These are phyloP conservation scores for Abrostola tripartita DNA, from an alignment of 2,888 invertebrate genomes.

Conservation along the genomic window DNA sequence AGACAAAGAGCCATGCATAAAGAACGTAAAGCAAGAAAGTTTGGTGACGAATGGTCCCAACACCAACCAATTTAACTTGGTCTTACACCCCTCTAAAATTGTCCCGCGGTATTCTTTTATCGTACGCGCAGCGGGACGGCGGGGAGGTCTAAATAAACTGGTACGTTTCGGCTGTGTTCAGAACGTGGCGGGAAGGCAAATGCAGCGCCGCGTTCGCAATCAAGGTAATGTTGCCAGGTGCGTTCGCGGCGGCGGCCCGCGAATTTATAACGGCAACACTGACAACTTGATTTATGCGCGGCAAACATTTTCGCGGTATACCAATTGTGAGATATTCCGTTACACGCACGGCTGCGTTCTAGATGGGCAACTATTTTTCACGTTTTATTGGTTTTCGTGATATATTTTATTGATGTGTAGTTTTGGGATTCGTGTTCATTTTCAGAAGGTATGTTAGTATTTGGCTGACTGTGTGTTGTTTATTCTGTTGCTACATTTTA, in stretches of 20 bases:
- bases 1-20: constrained; percentile 72
- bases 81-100: constrained; percentile 5
- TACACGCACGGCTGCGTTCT: constrained; percentile 71
- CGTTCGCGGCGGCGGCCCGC: constrained; percentile 75
- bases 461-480: background rate
- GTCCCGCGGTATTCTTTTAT: constrained; percentile 3
- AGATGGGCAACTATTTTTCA: constrained; percentile 75
- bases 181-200: constrained; percentile 71
- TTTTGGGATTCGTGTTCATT: constrained; percentile 29
- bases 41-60: constrained; percentile 59
- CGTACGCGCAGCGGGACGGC: constrained; percentile 12
- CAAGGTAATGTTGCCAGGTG: constrained; percentile 86
- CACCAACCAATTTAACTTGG: constrained; percentile 53
- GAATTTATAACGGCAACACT: constrained; percentile 84
- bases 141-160: constrained; percentile 40
- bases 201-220: constrained; percentile 76
- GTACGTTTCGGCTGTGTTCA: constrained; percentile 35
- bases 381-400: constrained; percentile 76
- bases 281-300: constrained; percentile 84
- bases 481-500: background rate
- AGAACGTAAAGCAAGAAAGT: constrained; percentile 71
- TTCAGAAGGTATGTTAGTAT: constrained; percentile 12
- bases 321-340: constrained; percentile 76
- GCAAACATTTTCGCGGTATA: constrained; percentile 72
- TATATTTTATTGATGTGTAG: constrained; percentile 61